These are phyloP conservation scores for Gambusia yucatana DNA, from an alignment of 2,797 vertebrate species.

Conservation along the genomic window DNA sequence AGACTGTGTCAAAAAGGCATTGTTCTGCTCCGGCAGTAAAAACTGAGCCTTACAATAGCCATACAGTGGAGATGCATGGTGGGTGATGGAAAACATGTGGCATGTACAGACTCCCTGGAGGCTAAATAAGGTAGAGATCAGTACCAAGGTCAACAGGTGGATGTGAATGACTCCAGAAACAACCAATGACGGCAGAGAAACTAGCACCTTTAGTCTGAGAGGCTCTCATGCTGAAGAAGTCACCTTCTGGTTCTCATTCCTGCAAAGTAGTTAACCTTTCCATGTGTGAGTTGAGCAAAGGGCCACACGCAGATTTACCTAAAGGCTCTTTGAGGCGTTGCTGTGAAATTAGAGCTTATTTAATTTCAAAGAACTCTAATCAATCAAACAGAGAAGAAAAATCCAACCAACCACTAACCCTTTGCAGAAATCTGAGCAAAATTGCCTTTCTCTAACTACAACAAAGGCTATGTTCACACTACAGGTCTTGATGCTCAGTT, in stretches of 20 bases:
- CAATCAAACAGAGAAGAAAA: slow-evolving; percentile 11
- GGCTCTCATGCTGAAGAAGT: slow-evolving; percentile 42
- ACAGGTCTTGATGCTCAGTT: too few relatives aligned
- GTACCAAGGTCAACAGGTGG: slow-evolving; percentile 63
- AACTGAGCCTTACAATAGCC: slow-evolving; percentile 24
- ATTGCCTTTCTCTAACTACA: background rate
- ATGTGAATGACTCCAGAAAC: slow-evolving; percentile 30
- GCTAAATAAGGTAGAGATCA: slow-evolving; percentile 13
- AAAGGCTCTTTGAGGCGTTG: slow-evolving; percentile 43
- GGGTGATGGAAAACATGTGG: slow-evolving; percentile 61
- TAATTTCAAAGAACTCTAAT: slow-evolving; percentile 45
- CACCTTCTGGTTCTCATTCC: slow-evolving; percentile 55
- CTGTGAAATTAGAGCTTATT: slow-evolving; percentile 27
- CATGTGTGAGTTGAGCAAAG: slow-evolving; percentile 34
- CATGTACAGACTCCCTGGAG: slow-evolving; percentile 17
- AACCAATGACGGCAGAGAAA: slow-evolving; percentile 31
- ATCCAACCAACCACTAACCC: slow-evolving; percentile 3
- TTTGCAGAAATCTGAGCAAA: background rate
- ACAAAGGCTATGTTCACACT: background rate
- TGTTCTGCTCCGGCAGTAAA: slow-evolving; percentile 53
- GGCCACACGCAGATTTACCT: slow-evolving; percentile 47
- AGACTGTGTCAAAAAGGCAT: slow-evolving; percentile 65
- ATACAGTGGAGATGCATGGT: slow-evolving; percentile 32
- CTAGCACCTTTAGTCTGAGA: slow-evolving; percentile 30
- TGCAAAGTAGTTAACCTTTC: slow-evolving; percentile 51